Evolutionary conservation across 2,113 vertebrate species (phyloP), one percentile per base, ranked within the genome.

Genomic region (Irena cyanogastra): DNA sequence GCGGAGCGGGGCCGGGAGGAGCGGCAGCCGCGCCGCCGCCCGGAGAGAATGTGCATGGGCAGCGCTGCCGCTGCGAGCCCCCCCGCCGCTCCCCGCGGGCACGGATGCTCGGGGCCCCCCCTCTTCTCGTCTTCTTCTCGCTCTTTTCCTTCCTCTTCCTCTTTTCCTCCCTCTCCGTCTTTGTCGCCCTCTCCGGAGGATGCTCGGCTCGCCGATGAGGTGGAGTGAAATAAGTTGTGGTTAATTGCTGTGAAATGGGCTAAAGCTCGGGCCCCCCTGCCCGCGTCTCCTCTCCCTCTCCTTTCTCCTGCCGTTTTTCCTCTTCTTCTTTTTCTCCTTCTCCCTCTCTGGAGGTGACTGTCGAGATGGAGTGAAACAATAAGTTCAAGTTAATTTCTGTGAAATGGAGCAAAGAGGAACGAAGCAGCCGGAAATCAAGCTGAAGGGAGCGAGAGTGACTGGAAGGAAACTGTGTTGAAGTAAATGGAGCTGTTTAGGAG

Each of bases 1-100:
- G 66, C 45, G 66, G 31, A 56, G 50, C 78, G 42, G 30, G 53
- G 85, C 85, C 47, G 63, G 31, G 68, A 70, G 57, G 64, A 18
- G 69, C 60, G 60, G 83, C 42, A 75, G 82, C 76, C 76, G 94
- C 94, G 97, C 97, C 97, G 97, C 97, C 97, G 97, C 97, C 97
- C 97, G 97, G 97, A 97, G 91, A 98, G 97, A 97, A 97, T 97
- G 97, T 87, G 97, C 95, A 96, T 72, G 95, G 87, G 94, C 84
- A 80, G 76, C 60, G 53, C 64, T 8, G 37, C 45, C 16, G 28
- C 77, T 28, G 47, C 6, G 53, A 42, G 41, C 35, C 44, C 50
- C 89, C 70, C 63, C 71, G n/a, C 87, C 78, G 54, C 79, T 47
- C 52, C 72, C 76, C 60, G 7, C 57, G 49, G 88, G 44, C 80